Conservation (phyloP, 2,888 invertebrate species). For the Luperina nickerlii region DNA sequence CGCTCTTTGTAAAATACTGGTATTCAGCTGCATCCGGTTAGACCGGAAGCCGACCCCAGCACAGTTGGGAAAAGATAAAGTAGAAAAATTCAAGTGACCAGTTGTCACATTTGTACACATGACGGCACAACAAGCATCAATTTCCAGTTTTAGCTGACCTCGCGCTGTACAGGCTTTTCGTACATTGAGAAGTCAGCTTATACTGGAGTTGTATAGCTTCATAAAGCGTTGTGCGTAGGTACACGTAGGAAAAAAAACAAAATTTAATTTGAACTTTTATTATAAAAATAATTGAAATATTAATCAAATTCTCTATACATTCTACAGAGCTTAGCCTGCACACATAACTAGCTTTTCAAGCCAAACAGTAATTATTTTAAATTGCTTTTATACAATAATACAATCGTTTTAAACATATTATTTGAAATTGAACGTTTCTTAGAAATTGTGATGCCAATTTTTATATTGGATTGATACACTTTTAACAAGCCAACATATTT, state of each 20-base stretch:
- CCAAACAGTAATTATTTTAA: constrained; percentile 70
- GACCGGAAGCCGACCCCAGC: neutral
- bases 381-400: constrained; percentile 59
- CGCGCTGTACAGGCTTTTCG: neutral
- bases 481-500: constrained; percentile 28
- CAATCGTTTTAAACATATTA: constrained; percentile 44
- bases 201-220: neutral
- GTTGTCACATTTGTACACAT: neutral
- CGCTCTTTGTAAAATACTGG: neutral
- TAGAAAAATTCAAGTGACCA: neutral
- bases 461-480: constrained; percentile 55
- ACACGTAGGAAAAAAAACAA: constrained; percentile 63
- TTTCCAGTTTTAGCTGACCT: neutral
- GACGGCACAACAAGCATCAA: neutral
- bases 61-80: neutral
- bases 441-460: constrained; percentile 53
- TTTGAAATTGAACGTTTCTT: constrained; percentile 36
- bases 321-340: constrained; percentile 84
- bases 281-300: constrained; percentile 89
- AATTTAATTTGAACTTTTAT: constrained; percentile 76
- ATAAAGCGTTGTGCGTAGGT: neutral
- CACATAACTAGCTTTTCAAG: constrained; percentile 85
- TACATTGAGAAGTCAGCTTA: neutral
- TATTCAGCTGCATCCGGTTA: neutral
- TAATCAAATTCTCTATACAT: constrained; percentile 81